phyloP scores from a whole-genome alignment of 1,140 invertebrate species.

The Drepana arcuata region DNA sequence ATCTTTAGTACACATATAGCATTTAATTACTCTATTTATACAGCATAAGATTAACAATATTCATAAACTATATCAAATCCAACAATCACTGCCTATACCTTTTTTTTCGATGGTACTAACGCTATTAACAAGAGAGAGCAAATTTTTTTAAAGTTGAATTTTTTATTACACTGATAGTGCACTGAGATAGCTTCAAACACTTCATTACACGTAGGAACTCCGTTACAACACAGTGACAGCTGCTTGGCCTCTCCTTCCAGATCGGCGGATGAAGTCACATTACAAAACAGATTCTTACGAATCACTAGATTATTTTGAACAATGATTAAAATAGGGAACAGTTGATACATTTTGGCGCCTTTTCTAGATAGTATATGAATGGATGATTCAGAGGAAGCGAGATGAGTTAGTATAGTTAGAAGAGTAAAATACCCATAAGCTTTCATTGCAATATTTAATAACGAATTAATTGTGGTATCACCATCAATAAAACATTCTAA shows the following conservation, averaged over 20 bases:
- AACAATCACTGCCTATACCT: slow-evolving; percentile 67
- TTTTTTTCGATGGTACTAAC: slow-evolving; percentile 63
- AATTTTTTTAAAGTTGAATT: slow-evolving; percentile 48
- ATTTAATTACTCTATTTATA: slow-evolving; percentile 71
- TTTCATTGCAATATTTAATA: slow-evolving; percentile 40
- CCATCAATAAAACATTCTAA: slow-evolving; percentile 56
- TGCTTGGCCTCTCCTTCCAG: no score
- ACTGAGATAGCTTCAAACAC: slow-evolving; percentile 34
- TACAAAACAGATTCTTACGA: no score
- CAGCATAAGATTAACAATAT: slow-evolving; percentile 71
- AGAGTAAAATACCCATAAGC: slow-evolving; percentile 47
- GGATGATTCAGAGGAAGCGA: no score
- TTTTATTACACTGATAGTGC: slow-evolving; percentile 35
- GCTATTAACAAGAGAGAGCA: slow-evolving; percentile 65
- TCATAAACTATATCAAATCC: slow-evolving; percentile 72
- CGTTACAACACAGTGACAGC: no score
- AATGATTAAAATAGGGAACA: no score
- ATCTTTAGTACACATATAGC: slow-evolving; percentile 63
- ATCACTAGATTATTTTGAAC: no score
- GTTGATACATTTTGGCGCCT: no score
- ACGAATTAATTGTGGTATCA: slow-evolving; percentile 48
- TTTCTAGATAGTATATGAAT: no score
- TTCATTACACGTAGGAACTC: slow-evolving; percentile 47
- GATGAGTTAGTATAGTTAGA: no score
- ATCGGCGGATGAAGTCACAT: no score